Percentiles rank a stretch among this genome's conserved stretches.
Conservation (phyloP, 2,888 invertebrate genomes). For the Andrena praecox region DNA sequence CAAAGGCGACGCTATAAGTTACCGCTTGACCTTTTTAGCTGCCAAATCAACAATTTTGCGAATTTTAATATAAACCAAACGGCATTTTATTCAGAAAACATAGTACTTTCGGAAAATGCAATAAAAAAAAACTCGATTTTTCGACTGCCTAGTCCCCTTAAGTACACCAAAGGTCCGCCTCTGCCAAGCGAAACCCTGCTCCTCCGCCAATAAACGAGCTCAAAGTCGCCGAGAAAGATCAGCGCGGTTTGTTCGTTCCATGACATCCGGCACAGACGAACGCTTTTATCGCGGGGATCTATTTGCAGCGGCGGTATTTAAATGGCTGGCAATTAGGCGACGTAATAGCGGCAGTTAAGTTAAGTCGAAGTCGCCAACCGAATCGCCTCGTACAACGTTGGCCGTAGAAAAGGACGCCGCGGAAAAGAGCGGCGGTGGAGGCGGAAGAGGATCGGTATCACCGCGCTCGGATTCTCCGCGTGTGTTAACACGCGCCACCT, state of each 20-base stretch:
- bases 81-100: too few species aligned
- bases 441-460: constrained; percentile 32
- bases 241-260: constrained; percentile 4
- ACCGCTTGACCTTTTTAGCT: too few species aligned
- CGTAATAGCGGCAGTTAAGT: constrained; percentile 77
- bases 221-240: background rate
- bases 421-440: constrained; percentile 37
- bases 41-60: too few species aligned
- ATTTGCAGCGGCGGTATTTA: constrained; percentile 73
- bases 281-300: constrained; percentile 64
- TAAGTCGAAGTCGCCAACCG: constrained; percentile 61
- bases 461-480: constrained; percentile 65
- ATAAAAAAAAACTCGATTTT: too few species aligned
- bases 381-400: constrained; percentile 42
- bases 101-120: too few species aligned
- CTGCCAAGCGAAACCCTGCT: background rate
- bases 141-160: too few species aligned
- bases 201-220: background rate
- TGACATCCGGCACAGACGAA: constrained; percentile 30
- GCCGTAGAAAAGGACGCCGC: constrained; percentile 30
- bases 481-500: constrained; percentile 75
- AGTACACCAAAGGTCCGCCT: too few species aligned
- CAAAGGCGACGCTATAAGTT: too few species aligned
- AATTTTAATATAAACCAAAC: too few species aligned
- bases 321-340: constrained; percentile 77